These are phyloP conservation scores for Noctua janthina DNA, from an alignment of 2,888 invertebrate genomes.

Conservation along the genomic window DNA sequence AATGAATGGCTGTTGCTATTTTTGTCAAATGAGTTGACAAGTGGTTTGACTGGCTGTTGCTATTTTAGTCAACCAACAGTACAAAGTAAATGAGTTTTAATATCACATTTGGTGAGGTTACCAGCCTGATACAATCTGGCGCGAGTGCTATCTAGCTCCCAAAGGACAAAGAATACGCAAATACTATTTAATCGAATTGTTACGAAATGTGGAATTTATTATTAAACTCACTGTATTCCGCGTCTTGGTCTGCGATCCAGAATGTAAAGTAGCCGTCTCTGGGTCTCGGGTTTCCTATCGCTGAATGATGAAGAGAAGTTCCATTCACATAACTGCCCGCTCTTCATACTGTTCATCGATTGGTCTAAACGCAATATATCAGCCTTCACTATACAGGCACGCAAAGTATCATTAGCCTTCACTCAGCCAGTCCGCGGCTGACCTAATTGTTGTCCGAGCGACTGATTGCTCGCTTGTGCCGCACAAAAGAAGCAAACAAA, in stretches of 20 bases:
- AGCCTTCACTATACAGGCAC: neutral
- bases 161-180: neutral
- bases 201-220: neutral
- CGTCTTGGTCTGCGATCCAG: neutral
- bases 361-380: neutral
- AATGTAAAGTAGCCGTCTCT: neutral
- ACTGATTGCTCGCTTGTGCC: neutral
- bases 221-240: neutral
- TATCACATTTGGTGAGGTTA: neutral
- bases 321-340: neutral
- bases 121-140: neutral
- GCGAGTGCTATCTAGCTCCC: neutral
- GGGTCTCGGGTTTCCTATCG: neutral
- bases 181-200: neutral
- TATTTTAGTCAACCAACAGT: neutral
- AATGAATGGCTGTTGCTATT: too few species aligned
- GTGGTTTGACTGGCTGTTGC: neutral
- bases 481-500: neutral
- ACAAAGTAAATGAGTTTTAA: neutral
- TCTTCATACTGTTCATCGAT: neutral
- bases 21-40: neutral
- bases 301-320: neutral
- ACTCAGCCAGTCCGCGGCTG: neutral
- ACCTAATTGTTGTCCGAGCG: neutral
- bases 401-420: neutral